Conservation (phyloP, 2,888 invertebrate species). For the Antitype chi region DNA sequence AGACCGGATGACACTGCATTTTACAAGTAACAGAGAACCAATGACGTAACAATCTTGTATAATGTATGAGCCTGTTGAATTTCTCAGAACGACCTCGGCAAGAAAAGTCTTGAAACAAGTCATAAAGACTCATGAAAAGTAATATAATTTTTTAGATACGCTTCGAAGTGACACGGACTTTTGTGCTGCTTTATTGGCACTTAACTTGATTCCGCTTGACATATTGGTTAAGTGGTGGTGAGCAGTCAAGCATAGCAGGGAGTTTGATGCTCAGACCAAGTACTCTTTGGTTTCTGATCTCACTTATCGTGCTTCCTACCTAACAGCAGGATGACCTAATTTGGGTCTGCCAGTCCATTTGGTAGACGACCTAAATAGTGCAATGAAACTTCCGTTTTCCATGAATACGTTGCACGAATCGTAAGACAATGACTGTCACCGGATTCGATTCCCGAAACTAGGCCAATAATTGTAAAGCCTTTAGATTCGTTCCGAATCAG, state of each 20-base stretch:
- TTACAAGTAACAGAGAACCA: slow-evolving; percentile 38
- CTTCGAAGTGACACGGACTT: slow-evolving; percentile 18
- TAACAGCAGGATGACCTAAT: slow-evolving; percentile 5
- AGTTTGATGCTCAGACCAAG: background rate
- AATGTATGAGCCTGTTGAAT: slow-evolving; percentile 61
- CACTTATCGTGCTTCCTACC: background rate
- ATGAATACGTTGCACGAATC: slow-evolving; percentile 47
- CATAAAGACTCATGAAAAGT: slow-evolving; percentile 48
- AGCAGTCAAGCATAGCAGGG: background rate
- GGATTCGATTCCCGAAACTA: slow-evolving; percentile 47
- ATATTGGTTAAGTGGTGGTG: slow-evolving; percentile 20
- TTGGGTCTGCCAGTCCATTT: slow-evolving; percentile 11
- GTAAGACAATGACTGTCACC: slow-evolving; percentile 43
- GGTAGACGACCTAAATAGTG: slow-evolving; percentile 38
- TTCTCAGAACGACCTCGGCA: slow-evolving; percentile 29
- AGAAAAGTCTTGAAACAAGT: slow-evolving; percentile 35
- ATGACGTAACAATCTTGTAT: slow-evolving; percentile 47
- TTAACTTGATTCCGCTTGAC: slow-evolving; percentile 16
- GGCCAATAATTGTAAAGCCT: slow-evolving; percentile 53
- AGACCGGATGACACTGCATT: slow-evolving; percentile 58
- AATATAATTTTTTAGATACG: slow-evolving; percentile 46
- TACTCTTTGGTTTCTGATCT: background rate
- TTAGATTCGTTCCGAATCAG: slow-evolving; percentile 9
- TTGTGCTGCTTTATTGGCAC: slow-evolving; percentile 35
- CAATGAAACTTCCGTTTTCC: slow-evolving; percentile 37